phyloP scores from a whole-genome alignment of 1,140 invertebrate genomes.

The Atta colombica region DNA sequence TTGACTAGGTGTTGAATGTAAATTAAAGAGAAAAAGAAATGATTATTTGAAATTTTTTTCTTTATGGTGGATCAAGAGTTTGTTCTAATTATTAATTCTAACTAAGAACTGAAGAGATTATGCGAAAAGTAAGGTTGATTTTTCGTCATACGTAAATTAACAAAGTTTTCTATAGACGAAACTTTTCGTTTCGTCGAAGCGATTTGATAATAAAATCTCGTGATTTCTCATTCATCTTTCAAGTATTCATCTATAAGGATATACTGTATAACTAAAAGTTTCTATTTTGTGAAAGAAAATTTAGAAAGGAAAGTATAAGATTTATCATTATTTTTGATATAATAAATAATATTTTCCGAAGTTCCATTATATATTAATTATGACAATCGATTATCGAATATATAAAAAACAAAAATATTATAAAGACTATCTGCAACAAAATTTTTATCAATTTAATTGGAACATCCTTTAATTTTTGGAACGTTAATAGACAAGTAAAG shows the following conservation, averaged over 20 bases:
- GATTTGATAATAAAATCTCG: conserved; percentile 4
- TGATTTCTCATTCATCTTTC: neutral
- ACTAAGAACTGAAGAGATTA: neutral
- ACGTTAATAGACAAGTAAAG: neutral
- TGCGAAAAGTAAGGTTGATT: neutral
- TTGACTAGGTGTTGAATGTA: neutral
- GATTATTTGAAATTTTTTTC: neutral
- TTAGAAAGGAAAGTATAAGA: neutral
- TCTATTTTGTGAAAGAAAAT: neutral
- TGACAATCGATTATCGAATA: conserved; percentile 3
- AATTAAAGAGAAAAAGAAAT: neutral
- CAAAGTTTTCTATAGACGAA: conserved; percentile 18
- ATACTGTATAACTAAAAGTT: neutral
- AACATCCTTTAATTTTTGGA: neutral
- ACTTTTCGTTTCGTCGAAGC: conserved; percentile 7
- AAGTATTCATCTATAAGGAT: neutral
- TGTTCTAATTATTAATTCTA: neutral
- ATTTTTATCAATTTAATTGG: neutral
- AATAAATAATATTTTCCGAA: neutral
- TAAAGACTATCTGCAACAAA: neutral
- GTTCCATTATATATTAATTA: neutral
- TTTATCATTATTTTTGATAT: conserved; percentile 1
- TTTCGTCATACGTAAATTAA: conserved; percentile 9
- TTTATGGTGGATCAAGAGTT: conserved; percentile 5
- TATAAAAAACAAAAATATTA: neutral